A percentile compares a stretch with the other conserved stretches of the same genome.
Evolutionary conservation across 2,797 vertebrate genomes (phyloP).

Genomic region (Hemitrygon akajei): DNA sequence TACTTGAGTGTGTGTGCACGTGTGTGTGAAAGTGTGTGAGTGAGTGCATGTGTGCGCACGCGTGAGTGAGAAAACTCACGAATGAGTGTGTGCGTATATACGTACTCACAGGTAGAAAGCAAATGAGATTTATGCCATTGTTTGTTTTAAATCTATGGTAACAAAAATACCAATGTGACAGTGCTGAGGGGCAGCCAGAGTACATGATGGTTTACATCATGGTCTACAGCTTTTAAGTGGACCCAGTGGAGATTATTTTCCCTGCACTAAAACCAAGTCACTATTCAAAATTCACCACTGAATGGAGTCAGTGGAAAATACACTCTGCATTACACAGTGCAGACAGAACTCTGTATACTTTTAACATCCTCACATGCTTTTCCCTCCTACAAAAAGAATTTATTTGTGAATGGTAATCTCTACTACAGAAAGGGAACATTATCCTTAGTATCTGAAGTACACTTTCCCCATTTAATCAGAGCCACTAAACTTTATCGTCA

Average conservation of each 20-base stretch:
- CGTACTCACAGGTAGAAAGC: not conserved
- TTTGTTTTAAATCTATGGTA: conserved; percentile 1
- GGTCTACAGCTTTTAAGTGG: not conserved
- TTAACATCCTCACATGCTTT: not conserved
- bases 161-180: not conserved
- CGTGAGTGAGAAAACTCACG: no score
- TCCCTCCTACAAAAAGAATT: not conserved
- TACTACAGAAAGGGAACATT: not conserved
- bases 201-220: not conserved
- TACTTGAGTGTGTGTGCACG: no score
- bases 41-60: no score
- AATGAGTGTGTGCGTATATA: not conserved
- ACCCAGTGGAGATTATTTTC: not conserved
- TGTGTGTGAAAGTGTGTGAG: no score
- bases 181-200: conserved; percentile 3
- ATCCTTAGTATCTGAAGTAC: not conserved
- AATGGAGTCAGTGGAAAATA: not conserved
- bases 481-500: not conserved
- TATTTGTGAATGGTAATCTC: not conserved
- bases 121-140: not conserved
- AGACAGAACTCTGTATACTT: not conserved
- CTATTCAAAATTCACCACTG: not conserved
- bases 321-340: not conserved
- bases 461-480: not conserved
- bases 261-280: not conserved